Conservation (phyloP, 2,797 vertebrate species). For the Anas bernieri region DNA sequence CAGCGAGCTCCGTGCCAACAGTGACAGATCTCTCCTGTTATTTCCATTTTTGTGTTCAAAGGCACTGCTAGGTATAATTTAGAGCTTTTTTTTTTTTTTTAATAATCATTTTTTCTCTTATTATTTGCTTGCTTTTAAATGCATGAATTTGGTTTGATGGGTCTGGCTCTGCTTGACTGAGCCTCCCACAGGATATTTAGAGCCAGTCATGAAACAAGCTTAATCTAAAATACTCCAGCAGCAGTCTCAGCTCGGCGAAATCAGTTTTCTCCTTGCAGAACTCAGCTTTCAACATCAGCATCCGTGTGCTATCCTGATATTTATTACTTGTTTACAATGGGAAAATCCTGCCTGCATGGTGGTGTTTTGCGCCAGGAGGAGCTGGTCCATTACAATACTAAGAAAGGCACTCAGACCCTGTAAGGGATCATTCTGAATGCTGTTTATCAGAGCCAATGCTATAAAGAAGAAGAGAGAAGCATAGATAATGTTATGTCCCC, state of each 20-base stretch:
- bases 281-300: background rate
- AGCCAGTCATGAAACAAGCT: background rate
- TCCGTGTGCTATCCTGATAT: background rate
- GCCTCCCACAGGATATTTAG: background rate
- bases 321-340: background rate
- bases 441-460: background rate
- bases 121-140: background rate
- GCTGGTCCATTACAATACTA: background rate
- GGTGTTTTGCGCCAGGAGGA: conserved; percentile 10
- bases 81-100: background rate
- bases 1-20: accelerated
- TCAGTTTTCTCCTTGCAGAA: background rate
- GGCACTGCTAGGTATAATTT: background rate
- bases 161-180: background rate
- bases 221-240: background rate
- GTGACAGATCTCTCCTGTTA: background rate
- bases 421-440: background rate
- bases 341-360: background rate
- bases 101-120: background rate
- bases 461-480: background rate
- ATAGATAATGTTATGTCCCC: background rate
- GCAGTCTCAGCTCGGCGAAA: background rate
- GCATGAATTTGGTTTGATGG: background rate
- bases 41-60: background rate
- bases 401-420: background rate